Conservation (phyloP, 2,113 vertebrate genomes). For the Clupea harengus region DNA sequence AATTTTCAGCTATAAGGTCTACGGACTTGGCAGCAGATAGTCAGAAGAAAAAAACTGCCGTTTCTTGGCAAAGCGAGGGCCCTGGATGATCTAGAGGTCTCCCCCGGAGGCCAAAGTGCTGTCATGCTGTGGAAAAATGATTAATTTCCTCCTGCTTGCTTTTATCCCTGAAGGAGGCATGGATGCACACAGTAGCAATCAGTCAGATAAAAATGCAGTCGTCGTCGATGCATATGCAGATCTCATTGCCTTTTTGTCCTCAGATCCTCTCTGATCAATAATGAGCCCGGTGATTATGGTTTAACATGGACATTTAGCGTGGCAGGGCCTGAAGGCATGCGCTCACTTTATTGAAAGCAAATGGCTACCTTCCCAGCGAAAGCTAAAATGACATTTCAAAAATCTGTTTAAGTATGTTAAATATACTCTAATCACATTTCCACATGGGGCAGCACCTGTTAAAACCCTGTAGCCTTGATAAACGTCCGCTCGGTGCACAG, state of each 20-base stretch:
- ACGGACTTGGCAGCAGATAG: constrained; percentile 65
- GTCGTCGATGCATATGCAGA: constrained; percentile 62
- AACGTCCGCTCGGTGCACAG: neutral
- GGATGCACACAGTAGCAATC: constrained; percentile 53
- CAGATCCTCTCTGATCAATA: constrained; percentile 51
- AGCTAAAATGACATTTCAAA: constrained; percentile 13
- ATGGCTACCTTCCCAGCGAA: constrained; percentile 1
- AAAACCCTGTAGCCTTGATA: constrained; percentile 35
- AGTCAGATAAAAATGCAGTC: constrained; percentile 59
- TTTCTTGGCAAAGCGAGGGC: constrained; percentile 68
- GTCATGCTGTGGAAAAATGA: constrained; percentile 70
- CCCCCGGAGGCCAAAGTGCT: constrained; percentile 74
- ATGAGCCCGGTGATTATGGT: constrained; percentile 56
- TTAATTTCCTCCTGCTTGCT: constrained; percentile 65
- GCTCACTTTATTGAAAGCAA: constrained; percentile 6
- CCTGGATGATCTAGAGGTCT: constrained; percentile 71
- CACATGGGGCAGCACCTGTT: constrained; percentile 21
- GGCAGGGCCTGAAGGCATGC: neutral
- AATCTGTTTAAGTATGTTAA: constrained; percentile 12
- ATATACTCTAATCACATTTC: constrained; percentile 11
- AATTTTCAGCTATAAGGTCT: constrained; percentile 74
- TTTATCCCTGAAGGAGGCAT: constrained; percentile 62
- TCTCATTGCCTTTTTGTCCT: constrained; percentile 55
- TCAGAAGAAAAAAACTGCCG: constrained; percentile 45
- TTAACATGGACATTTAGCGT: constrained; percentile 32